Conservation (phyloP, 2,888 invertebrate species). For the Lottia scabra region DNA sequence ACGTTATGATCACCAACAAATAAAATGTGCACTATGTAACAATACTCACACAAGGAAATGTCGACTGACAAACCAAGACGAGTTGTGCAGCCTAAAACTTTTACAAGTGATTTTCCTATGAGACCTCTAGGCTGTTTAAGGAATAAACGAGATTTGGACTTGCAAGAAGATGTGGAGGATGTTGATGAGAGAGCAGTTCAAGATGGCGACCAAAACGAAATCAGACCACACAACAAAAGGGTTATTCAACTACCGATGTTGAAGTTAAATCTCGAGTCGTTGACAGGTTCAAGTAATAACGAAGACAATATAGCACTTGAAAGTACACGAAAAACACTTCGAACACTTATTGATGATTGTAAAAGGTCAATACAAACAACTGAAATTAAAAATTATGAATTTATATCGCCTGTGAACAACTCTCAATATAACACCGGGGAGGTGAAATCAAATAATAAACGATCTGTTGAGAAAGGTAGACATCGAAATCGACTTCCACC, state of each 20-base stretch:
- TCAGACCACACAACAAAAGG: background rate
- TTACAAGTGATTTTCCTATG: too few species aligned
- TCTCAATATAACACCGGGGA: background rate
- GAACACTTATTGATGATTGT: background rate
- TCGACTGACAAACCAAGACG: too few species aligned
- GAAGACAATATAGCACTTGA: background rate
- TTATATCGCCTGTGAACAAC: background rate
- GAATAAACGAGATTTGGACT: too few species aligned
- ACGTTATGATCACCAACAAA: too few species aligned
- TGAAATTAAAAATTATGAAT: background rate
- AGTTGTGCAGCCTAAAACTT: too few species aligned
- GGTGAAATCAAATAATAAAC: background rate
- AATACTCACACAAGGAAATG: too few species aligned
- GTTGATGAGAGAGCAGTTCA: too few species aligned
- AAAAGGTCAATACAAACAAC: background rate
- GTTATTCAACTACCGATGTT: background rate
- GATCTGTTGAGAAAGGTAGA: background rate
- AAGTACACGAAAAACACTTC: background rate
- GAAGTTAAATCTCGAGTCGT: background rate
- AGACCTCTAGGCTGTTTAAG: too few species aligned
- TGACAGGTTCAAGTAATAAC: background rate
- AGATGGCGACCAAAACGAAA: too few species aligned
- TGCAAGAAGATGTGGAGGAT: too few species aligned
- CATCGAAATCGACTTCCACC: background rate
- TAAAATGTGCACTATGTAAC: too few species aligned